Evolutionary conservation across 1,140 invertebrate genomes (phyloP).

Genomic region (Neomicropteryx cornuta): DNA sequence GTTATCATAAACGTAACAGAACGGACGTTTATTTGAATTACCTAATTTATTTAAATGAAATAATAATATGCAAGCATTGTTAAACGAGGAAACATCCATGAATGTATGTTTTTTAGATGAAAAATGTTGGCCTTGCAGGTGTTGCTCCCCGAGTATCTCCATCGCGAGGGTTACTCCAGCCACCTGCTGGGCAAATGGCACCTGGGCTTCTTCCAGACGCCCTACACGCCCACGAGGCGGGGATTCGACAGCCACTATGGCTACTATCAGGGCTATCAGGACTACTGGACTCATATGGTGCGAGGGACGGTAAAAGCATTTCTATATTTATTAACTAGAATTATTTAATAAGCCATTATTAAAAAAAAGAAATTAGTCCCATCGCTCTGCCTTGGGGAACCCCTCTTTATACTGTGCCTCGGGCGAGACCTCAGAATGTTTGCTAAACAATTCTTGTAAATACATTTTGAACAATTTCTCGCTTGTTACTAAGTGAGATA

Average conservation of each 20-base stretch:
- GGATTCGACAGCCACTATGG: constrained; percentile 83
- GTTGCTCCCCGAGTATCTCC: constrained; percentile 68
- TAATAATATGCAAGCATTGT: no score
- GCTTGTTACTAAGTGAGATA: no score
- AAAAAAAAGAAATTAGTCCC: not conserved
- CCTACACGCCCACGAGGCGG: constrained; percentile 63
- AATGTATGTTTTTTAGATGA: no score
- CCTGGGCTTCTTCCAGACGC: constrained; percentile 56
- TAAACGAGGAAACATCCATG: no score
- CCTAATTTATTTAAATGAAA: no score
- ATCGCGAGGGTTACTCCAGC: constrained; percentile 65
- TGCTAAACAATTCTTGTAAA: no score
- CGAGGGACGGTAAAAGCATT: constrained; percentile 40
- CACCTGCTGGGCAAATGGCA: constrained; percentile 92
- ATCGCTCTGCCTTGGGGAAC: not conserved
- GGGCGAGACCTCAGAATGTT: no score
- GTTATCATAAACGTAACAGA: no score
- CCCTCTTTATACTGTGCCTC: not conserved
- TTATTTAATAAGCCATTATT: not conserved
- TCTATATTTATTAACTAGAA: not conserved
- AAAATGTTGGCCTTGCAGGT: no score
- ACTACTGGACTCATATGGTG: constrained; percentile 67
- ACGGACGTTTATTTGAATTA: no score
- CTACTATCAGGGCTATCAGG: constrained; percentile 71
- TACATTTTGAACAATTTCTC: no score